phyloP scores from a whole-genome alignment of 2,797 vertebrate species.

The Poeciliopsis infans region DNA sequence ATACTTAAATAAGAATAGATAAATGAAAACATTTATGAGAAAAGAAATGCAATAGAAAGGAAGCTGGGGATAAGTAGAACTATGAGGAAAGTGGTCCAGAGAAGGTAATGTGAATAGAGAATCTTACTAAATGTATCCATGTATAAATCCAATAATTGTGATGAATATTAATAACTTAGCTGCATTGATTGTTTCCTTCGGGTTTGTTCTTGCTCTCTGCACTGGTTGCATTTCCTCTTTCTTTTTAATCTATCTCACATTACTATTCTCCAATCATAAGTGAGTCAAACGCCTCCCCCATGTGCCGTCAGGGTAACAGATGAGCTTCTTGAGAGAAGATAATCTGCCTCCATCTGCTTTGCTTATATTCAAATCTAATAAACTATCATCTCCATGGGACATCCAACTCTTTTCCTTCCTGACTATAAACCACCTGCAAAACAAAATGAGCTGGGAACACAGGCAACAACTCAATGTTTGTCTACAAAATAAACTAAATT shows the following conservation, averaged over 20 bases:
- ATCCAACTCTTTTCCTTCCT: neutral
- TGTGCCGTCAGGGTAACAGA: slow-evolving; percentile 14
- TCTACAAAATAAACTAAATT: neutral
- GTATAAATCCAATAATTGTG: neutral
- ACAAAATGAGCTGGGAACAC: neutral
- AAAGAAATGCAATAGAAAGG: neutral
- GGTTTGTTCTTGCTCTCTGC: neutral
- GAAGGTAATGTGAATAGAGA: neutral
- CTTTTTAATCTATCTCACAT: slow-evolving; percentile 5
- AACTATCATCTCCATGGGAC: slow-evolving; percentile 14
- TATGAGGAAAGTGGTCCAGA: neutral
- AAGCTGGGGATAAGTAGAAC: neutral
- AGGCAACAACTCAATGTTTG: neutral
- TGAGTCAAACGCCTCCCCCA: slow-evolving; percentile 14
- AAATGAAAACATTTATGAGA: neutral
- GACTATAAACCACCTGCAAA: neutral
- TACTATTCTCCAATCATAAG: slow-evolving; percentile 3
- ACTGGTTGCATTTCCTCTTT: slow-evolving; percentile 20
- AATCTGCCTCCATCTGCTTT: slow-evolving; percentile 33
- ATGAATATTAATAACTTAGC: neutral
- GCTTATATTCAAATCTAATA: slow-evolving; percentile 40
- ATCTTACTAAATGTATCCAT: neutral
- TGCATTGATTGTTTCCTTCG: neutral
- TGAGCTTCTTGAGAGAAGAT: slow-evolving; percentile 17
- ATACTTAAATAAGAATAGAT: neutral